A percentile compares a stretch with the other conserved stretches of the same genome.
Evolutionary conservation across 2,113 vertebrate species (phyloP).

Genomic region (Pteropus alecto): DNA sequence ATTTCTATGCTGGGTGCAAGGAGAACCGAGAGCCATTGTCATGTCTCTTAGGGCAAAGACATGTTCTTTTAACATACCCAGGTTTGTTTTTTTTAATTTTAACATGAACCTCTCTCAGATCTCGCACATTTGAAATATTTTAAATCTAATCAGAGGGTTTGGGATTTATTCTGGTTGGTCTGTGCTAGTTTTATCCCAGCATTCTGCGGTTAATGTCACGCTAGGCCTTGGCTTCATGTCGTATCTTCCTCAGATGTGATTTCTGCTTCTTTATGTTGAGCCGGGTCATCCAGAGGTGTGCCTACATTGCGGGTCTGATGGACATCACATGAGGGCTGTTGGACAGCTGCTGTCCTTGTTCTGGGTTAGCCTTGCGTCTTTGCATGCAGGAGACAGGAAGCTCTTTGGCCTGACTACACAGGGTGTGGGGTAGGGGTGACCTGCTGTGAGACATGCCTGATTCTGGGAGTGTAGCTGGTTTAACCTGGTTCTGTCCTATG

Average conservation of each 20-base stretch:
- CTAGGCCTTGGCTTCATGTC: background rate
- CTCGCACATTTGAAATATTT: background rate
- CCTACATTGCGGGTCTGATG: background rate
- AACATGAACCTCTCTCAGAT: background rate
- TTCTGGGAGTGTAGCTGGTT: background rate
- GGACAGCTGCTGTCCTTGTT: background rate
- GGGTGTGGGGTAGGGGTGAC: too few relatives aligned
- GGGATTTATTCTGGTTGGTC: background rate
- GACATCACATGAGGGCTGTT: background rate
- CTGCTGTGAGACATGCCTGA: background rate
- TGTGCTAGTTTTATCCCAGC: background rate
- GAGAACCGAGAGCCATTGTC: background rate
- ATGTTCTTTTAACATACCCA: background rate
- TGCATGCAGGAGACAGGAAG: background rate
- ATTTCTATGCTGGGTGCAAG: background rate
- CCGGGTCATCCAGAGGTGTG: background rate
- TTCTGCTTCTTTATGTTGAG: background rate
- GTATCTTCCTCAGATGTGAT: background rate
- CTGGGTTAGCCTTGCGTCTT: background rate
- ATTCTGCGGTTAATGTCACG: background rate
- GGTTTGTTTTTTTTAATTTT: background rate
- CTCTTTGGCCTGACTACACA: background rate
- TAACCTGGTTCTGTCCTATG: background rate
- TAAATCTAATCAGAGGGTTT: background rate
- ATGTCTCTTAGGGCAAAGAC: background rate